Evolutionary conservation across 1,140 invertebrate genomes (phyloP).

Genomic region (Plodia interpunctella): DNA sequence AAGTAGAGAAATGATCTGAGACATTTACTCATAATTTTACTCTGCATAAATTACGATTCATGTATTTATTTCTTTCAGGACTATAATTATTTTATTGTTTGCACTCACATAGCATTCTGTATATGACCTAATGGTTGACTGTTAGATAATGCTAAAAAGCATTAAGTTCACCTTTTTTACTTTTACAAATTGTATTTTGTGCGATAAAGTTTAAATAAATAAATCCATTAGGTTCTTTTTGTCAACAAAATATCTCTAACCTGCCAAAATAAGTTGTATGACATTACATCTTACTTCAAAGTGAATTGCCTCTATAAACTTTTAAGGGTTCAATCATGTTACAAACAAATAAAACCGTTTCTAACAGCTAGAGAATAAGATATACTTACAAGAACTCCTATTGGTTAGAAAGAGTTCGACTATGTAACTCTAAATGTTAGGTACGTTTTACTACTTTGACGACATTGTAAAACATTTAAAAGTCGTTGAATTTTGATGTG

Average conservation of each 20-base stretch:
- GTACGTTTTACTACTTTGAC: neutral
- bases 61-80: too few relatives aligned
- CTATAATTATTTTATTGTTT: too few relatives aligned
- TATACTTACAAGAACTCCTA: neutral
- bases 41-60: neutral
- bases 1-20: neutral
- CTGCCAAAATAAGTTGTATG: neutral
- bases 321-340: neutral
- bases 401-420: neutral
- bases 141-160: too few relatives aligned
- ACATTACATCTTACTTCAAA: neutral
- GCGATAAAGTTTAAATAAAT: too few relatives aligned
- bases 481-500: neutral
- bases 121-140: too few relatives aligned
- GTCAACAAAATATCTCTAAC: neutral
- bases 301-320: neutral
- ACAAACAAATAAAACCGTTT: neutral
- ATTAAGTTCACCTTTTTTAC: too few relatives aligned
- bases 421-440: neutral
- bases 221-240: too few relatives aligned
- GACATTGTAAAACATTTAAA: constrained; percentile 1
- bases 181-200: too few relatives aligned
- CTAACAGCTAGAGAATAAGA: neutral
- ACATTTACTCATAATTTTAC: neutral
- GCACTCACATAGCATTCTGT: too few relatives aligned